Percentiles rank a stretch among this genome's conserved stretches.
Conservation (phyloP, 2,888 invertebrate genomes). For the Spicauda simplicius region DNA sequence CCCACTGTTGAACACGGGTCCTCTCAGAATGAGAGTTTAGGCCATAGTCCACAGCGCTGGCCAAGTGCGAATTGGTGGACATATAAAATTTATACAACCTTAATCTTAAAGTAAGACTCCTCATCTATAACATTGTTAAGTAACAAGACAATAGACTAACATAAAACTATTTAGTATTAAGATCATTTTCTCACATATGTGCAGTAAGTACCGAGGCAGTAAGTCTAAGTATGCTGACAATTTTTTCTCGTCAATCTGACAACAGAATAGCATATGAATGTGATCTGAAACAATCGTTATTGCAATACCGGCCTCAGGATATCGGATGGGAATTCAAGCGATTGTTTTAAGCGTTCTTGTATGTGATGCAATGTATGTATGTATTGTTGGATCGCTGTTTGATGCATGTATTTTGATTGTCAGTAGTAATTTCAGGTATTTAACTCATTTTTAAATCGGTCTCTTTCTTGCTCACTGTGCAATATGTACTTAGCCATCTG, state of each 20-base stretch:
- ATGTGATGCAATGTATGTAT: conserved; percentile 10
- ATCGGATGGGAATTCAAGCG: conserved; percentile 16
- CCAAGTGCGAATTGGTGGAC: too few relatives aligned
- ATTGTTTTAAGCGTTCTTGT: conserved; percentile 9
- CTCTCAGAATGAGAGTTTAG: too few relatives aligned
- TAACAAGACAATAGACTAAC: not conserved
- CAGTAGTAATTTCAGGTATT: too few relatives aligned
- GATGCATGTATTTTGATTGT: not conserved
- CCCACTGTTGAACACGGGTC: too few relatives aligned
- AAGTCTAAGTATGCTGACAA: conserved; percentile 1
- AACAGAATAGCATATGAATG: conserved; percentile 34
- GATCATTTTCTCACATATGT: not conserved
- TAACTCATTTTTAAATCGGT: too few relatives aligned
- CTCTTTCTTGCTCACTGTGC: too few relatives aligned
- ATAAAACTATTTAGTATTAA: not conserved
- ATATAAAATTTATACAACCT: too few relatives aligned
- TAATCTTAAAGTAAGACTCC: too few relatives aligned
- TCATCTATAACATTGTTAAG: not conserved
- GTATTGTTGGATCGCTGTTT: not conserved
- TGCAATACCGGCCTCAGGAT: conserved; percentile 17
- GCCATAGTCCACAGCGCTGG: too few relatives aligned
- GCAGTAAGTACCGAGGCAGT: too few relatives aligned
- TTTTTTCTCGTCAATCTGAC: conserved; percentile 33
- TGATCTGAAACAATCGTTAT: conserved; percentile 32
- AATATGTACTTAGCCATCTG: too few relatives aligned